These are phyloP conservation scores for Chrysolina oricalcia DNA, from an alignment of 2,888 invertebrate genomes.

Conservation along the genomic window DNA sequence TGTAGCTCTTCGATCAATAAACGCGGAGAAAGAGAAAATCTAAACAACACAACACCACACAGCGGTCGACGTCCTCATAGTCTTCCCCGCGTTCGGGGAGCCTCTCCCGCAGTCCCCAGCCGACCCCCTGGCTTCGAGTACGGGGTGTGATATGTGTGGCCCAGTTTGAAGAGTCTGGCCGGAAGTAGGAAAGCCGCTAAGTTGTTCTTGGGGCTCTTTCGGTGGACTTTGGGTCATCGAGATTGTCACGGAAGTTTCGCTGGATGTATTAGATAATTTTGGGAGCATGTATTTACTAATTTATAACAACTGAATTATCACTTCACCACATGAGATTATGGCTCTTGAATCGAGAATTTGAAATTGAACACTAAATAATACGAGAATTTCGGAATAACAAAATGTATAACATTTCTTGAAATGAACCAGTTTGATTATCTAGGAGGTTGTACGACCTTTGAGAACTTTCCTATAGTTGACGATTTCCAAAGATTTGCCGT, in stretches of 20 bases:
- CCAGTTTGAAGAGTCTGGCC: constrained; percentile 27
- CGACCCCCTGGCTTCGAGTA: constrained; percentile 1
- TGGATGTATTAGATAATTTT: neutral
- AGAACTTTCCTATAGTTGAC: no score
- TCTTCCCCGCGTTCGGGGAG: constrained; percentile 42
- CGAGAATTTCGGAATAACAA: no score
- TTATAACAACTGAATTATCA: no score
- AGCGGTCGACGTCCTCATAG: constrained; percentile 56
- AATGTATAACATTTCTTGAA: no score
- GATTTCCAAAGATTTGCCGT: no score
- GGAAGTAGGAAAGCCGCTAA: constrained; percentile 21
- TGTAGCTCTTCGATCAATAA: constrained; percentile 62
- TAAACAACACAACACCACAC: constrained; percentile 63
- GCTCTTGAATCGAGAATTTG: no score
- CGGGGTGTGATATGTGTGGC: constrained; percentile 24
- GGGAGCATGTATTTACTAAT: neutral
- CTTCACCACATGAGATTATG: no score
- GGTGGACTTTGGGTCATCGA: neutral
- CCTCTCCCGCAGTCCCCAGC: constrained; percentile 30
- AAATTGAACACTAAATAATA: no score
- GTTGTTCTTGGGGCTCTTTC: constrained; percentile 2
- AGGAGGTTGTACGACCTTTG: no score
- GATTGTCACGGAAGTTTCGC: neutral
- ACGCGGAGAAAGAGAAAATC: constrained; percentile 63
- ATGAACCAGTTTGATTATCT: no score